Evolutionary conservation across 2,888 invertebrate species (phyloP), one percentile per base, ranked within the genome.

Genomic region (Rhaphigaster nebulosa): DNA sequence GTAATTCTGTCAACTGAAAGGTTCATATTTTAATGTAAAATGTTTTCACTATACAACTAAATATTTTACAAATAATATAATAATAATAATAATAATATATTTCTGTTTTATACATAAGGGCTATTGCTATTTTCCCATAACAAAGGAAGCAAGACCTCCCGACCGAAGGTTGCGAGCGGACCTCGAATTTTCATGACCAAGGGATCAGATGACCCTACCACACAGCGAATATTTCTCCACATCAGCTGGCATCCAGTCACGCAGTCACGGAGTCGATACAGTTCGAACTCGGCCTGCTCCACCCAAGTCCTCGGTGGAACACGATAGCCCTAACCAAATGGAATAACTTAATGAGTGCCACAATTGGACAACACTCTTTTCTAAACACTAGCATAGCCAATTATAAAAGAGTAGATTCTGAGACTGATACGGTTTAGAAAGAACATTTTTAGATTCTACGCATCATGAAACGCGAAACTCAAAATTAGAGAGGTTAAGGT

Each of bases 141-240:
- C n/a, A 84, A n/a, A 45, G 45, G 26, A 50, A 45, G n/a, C 15
- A 15, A 26, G 84, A 15, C 12, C 3, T 3, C 13, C 45, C 18
- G 8, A 5, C 20, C 5, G 70, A 29, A 29, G 8, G n/a, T n/a
- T n/a, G 70, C 70, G 34, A 65, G 38, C 38, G 20, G 41, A 38
- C 84, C 45, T 84, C 45, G 84, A 84, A 84, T 84, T 84, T 84
- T 84, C 84, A 84, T 84, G 84, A 84, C 84, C 84, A 15, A 84
- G 45, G 45, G 45, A 84, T 84, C 84, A 84, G 84, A 84, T 84
- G 84, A 84, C 84, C 84, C 84, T 50, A 45, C 45, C 84, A 84
- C 84, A 80, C 80, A 41, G 80, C 80, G 41, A 45, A 80, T 80
- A 84, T n/a, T 84, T 41, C 84, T 45, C 84, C 84, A 84, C 84